Evolutionary conservation across 2,797 vertebrate genomes (phyloP), one percentile per base, ranked within the genome.

Genomic region (Mus spretus): DNA sequence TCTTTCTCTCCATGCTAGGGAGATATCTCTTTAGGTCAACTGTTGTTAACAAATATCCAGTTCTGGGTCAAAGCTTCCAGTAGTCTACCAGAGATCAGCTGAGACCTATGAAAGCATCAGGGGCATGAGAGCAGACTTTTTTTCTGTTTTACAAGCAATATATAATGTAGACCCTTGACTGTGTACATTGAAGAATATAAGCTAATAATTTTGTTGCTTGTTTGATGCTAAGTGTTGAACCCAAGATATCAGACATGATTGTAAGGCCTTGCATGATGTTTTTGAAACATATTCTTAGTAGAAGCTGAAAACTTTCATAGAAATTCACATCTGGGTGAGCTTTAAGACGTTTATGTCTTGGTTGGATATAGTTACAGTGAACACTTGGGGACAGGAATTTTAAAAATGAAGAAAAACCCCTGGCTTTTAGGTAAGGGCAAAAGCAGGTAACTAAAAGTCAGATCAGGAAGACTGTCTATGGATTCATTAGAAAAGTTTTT

Each of bases 401-500:
- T 1, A 6, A 17, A 63, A 84, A 24, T 14, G 19, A 50, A 24
- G 28, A 1, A 86, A 26, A 14, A 31, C 37, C 0, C 7, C 28
- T 93, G 9, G 12, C 37, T 92, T 4, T 89, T 88, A 80, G 28
- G 14, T n/a, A 89, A 86, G 20, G 20, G 50, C 44, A 87, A 91
- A 95, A 84, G 79, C 15, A 91, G 40, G 13, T n/a, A 31, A 94
- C 63, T 78, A n/a, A 57, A 91, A 6, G 11, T 44, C 55, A 13
- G 77, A 24, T 77, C 13, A 0, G 59, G 8, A 10, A 77, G 67
- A 90, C 50, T 17, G 17, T 57, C 80, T 59, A 3, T 6, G 44
- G 28, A 37, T 90, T 85, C 50, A 94, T 82, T 14, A 92, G 34
- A 92, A 63, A 53, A 61, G 12, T 91, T 89, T 94, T 95, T 11